These are phyloP conservation scores for Aculops lycopersici DNA, from an alignment of 1,140 invertebrate species.

Conservation along the genomic window DNA sequence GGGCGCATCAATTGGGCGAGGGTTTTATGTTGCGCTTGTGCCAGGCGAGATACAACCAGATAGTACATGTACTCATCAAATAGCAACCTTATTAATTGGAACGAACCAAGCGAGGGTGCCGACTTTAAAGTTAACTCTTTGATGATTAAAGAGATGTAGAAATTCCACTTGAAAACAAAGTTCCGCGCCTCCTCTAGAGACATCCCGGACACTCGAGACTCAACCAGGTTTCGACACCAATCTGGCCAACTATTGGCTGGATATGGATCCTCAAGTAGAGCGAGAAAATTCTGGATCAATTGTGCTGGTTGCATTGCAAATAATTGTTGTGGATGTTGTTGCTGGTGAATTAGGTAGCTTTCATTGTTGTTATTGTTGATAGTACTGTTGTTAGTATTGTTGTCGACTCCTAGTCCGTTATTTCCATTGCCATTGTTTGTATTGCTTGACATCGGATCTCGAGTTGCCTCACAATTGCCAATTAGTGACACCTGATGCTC, in stretches of 20 bases:
- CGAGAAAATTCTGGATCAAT: background rate
- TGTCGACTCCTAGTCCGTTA: background rate
- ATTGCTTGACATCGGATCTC: too few relatives aligned
- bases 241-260: background rate
- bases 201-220: background rate
- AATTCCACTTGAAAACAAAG: conserved; percentile 92
- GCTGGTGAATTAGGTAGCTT: background rate
- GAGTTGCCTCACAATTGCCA: background rate
- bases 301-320: too few relatives aligned
- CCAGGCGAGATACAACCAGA: conserved; percentile 81
- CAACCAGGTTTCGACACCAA: background rate
- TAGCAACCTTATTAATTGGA: conserved; percentile 79
- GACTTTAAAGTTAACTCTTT: conserved; percentile 70
- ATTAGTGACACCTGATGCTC: conserved; percentile 22
- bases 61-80: conserved; percentile 99
- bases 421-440: background rate
- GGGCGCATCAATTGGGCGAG: conserved; percentile 27
- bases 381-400: background rate
- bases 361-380: background rate
- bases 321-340: too few relatives aligned
- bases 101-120: conserved; percentile 89
- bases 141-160: conserved; percentile 90
- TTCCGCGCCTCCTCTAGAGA: conserved; percentile 24
- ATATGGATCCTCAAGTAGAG: background rate
- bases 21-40: conserved; percentile 51